phyloP scores from a whole-genome alignment of 1,140 invertebrate species.

The Drosophila cardini region DNA sequence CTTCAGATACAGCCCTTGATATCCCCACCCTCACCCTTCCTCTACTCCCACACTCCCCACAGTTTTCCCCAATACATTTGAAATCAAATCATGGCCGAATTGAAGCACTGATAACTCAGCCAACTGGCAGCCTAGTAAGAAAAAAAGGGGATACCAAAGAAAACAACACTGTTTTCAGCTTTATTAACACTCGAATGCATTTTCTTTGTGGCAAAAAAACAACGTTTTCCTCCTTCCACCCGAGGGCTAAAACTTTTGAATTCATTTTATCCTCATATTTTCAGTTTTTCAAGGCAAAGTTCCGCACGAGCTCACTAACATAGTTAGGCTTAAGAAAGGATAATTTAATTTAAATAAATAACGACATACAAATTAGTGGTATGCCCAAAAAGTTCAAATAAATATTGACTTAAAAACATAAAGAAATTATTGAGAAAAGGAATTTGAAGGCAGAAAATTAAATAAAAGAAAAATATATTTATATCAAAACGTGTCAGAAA shows the following conservation, averaged over 20 bases:
- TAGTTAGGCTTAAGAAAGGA: constrained; percentile 30
- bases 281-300: constrained; percentile 46
- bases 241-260: constrained; percentile 44
- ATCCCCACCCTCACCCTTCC: no score
- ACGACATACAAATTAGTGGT: constrained; percentile 11
- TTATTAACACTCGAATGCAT: constrained; percentile 71
- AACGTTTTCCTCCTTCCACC: not conserved
- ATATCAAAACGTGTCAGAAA: no score
- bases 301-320: constrained; percentile 60
- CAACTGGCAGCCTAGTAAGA: constrained; percentile 1
- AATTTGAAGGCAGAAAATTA: not conserved
- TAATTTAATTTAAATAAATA: constrained; percentile 31
- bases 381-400: not conserved
- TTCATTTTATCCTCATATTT: constrained; percentile 29
- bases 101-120: constrained; percentile 23
- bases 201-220: constrained; percentile 38
- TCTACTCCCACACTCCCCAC: not conserved
- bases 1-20: constrained; percentile 25
- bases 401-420: constrained; percentile 6
- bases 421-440: not conserved
- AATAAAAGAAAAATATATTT: not conserved
- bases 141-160: constrained; percentile 23
- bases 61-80: not conserved
- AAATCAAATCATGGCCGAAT: constrained; percentile 29
- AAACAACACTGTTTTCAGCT: constrained; percentile 31